These are phyloP conservation scores for Styela plicata DNA, from an alignment of 23 tunicate genomes.

Conservation along the genomic window DNA sequence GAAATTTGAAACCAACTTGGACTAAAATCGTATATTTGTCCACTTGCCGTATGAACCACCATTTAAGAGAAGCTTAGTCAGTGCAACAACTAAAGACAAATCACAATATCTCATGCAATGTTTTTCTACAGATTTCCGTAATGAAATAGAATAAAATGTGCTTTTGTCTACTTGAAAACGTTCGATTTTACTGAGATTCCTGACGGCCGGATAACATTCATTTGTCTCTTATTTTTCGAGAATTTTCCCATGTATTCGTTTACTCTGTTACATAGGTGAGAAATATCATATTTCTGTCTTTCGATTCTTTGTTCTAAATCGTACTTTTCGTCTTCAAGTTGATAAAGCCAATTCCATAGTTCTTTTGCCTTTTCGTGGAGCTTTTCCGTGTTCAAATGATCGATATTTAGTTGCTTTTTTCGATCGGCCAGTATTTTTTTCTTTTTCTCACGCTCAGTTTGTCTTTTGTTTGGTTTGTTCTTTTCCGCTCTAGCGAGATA, in stretches of 20 bases:
- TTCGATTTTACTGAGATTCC: conserved; percentile 62
- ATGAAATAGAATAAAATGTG: no score
- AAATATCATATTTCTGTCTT: conserved; percentile 86
- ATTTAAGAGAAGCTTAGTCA: no score
- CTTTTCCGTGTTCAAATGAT: conserved; percentile 73
- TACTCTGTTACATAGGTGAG: conserved; percentile 81
- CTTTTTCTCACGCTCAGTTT: conserved; percentile 89
- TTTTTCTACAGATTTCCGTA: no score
- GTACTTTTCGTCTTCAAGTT: conserved; percentile 76
- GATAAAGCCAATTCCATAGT: conserved; percentile 68
- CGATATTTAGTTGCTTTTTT: conserved; percentile 78
- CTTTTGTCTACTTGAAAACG: conserved; percentile 37
- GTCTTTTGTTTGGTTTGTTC: conserved; percentile 87
- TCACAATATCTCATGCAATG: no score
- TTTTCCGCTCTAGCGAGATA: conserved; percentile 85
- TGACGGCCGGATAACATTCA: conserved; percentile 44
- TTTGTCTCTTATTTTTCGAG: conserved; percentile 49
- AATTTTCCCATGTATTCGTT: conserved; percentile 95
- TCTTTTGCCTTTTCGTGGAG: conserved; percentile 78
- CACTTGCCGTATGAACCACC: no score
- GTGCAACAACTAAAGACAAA: no score
- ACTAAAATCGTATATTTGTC: no score
- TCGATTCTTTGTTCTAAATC: conserved; percentile 74
- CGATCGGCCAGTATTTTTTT: conserved; percentile 67
- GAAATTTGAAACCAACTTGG: no score